phyloP scores from a whole-genome alignment of 2,113 vertebrate genomes.

The Sula dactylatra region DNA sequence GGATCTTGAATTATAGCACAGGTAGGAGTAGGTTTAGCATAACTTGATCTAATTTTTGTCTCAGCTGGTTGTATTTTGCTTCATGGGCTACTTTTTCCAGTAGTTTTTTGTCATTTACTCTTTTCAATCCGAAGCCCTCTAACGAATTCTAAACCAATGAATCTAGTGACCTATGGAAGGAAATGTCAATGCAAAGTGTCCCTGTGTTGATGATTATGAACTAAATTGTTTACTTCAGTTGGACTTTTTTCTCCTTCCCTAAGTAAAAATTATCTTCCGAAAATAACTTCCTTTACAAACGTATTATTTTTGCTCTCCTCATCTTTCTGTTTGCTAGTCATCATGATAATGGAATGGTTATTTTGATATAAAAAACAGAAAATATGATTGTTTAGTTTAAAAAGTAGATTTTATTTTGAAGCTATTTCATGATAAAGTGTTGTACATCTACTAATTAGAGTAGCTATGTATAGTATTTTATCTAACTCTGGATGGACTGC shows the following conservation, averaged over 20 bases:
- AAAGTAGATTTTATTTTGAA: neutral
- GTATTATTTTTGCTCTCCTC: neutral
- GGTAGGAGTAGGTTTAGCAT: neutral
- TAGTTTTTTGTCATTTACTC: neutral
- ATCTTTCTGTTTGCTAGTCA: neutral
- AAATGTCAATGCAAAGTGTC: slow-evolving; percentile 4
- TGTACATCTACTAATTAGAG: neutral
- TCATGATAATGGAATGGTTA: neutral
- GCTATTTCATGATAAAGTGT: neutral
- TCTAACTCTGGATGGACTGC: neutral
- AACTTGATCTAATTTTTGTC: neutral
- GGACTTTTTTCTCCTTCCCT: neutral
- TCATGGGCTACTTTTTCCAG: neutral
- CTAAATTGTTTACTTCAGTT: slow-evolving; percentile 36
- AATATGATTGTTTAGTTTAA: neutral
- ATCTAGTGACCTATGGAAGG: neutral
- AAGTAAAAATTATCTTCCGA: slow-evolving; percentile 19
- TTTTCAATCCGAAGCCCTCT: neutral
- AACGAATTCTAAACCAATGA: neutral
- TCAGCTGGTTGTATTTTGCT: neutral
- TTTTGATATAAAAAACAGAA: neutral
- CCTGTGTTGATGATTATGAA: neutral
- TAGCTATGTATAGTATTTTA: neutral
- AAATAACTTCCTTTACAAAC: slow-evolving; percentile 17
- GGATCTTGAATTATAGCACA: neutral